Conservation (phyloP, 2,888 invertebrate species). For the Allacma fusca region DNA sequence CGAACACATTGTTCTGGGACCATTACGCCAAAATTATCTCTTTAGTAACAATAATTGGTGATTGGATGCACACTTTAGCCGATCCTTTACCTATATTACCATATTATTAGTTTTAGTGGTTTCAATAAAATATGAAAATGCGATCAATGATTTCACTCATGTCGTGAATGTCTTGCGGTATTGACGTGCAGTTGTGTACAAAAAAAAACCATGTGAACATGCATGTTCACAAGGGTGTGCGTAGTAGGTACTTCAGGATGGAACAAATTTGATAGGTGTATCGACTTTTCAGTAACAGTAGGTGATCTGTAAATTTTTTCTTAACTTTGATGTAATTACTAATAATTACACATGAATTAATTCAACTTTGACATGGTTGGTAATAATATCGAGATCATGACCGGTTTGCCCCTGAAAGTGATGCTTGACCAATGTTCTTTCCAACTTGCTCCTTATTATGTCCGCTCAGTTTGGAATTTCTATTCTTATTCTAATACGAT, state of each 20-base stretch:
- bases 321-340: not conserved
- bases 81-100: too few relatives aligned
- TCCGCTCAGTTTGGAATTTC: not conserved
- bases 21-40: too few relatives aligned
- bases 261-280: not conserved
- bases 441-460: not conserved
- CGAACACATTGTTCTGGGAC: too few relatives aligned
- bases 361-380: slow-evolving; percentile 5
- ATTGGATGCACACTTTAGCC: too few relatives aligned
- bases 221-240: too few relatives aligned
- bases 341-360: not conserved
- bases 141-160: not conserved
- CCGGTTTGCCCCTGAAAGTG: slow-evolving; percentile 37
- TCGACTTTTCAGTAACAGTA: not conserved
- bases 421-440: not conserved
- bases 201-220: too few relatives aligned
- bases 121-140: too few relatives aligned
- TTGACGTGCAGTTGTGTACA: not conserved
- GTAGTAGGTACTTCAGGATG: not conserved
- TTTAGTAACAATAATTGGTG: too few relatives aligned
- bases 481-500: not conserved
- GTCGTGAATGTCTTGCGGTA: slow-evolving; percentile 3
- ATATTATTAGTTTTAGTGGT: too few relatives aligned
- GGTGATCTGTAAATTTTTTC: not conserved
- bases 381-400: slow-evolving; percentile 34